A percentile compares a stretch with the other conserved stretches of the same genome.
These are phyloP conservation scores for Yponomeuta evonymella DNA, from an alignment of 2,888 invertebrate species.

Conservation along the genomic window DNA sequence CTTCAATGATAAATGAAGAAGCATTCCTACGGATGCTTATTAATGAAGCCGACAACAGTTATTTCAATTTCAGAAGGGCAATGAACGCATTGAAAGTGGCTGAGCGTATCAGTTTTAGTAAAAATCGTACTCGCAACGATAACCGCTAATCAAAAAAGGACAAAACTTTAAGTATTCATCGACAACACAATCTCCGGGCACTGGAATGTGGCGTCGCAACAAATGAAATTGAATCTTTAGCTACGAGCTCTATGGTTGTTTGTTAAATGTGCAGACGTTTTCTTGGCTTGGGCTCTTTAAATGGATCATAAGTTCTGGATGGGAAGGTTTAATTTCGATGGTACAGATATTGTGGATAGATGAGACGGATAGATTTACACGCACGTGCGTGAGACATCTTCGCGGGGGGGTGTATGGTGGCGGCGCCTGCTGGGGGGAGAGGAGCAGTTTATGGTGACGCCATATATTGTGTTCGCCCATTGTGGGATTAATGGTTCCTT, in stretches of 20 bases:
- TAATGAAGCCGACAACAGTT: slow-evolving; percentile 15
- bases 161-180: slow-evolving; percentile 69
- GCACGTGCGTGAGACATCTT: slow-evolving; percentile 60
- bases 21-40: slow-evolving; percentile 19
- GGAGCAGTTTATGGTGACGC: slow-evolving; percentile 65
- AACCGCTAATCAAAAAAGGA: slow-evolving; percentile 68
- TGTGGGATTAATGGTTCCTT: slow-evolving; percentile 67
- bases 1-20: background rate
- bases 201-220: slow-evolving; percentile 46
- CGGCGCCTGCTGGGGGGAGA: slow-evolving; percentile 70
- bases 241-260: slow-evolving; percentile 57
- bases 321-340: slow-evolving; percentile 48
- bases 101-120: slow-evolving; percentile 41
- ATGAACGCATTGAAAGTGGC: background rate
- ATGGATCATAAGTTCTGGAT: slow-evolving; percentile 38
- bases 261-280: slow-evolving; percentile 49
- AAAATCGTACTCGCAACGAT: slow-evolving; percentile 51
- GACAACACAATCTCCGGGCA: slow-evolving; percentile 50
- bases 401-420: slow-evolving; percentile 37
- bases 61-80: background rate
- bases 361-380: slow-evolving; percentile 40
- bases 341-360: slow-evolving; percentile 35
- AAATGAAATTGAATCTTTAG: slow-evolving; percentile 61
- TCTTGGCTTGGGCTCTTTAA: slow-evolving; percentile 30
- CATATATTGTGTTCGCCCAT: slow-evolving; percentile 66